Evolutionary conservation across 2,113 vertebrate genomes (phyloP).

Genomic region (Amblyopsis rosae): DNA sequence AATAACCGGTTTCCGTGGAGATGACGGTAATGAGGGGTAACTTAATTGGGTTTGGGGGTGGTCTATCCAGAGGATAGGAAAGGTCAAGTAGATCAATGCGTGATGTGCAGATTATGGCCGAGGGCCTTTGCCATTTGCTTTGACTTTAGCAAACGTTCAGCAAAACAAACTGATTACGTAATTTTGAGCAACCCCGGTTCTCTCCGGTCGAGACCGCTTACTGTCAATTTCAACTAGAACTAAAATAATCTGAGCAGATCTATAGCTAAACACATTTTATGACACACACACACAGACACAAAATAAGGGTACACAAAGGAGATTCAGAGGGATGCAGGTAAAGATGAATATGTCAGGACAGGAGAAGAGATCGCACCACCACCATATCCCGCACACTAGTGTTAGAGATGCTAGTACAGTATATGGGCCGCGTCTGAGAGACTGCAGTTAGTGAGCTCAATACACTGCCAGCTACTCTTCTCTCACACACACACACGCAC

Average conservation of each 20-base stretch:
- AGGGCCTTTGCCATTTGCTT: constrained; percentile 12
- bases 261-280: background rate
- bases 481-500: background rate
- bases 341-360: too few species aligned
- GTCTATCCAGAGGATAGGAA: constrained; percentile 2
- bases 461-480: background rate
- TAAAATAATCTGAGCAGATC: background rate
- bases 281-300: background rate
- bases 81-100: constrained; percentile 17
- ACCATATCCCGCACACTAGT: too few species aligned
- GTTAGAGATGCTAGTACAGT: too few species aligned
- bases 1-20: constrained; percentile 12
- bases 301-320: background rate
- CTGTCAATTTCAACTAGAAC: constrained; percentile 1
- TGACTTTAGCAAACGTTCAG: constrained; percentile 24
- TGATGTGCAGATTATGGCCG: background rate
- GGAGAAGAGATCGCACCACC: too few species aligned
- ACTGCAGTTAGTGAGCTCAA: too few species aligned
- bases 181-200: background rate
- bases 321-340: too few species aligned
- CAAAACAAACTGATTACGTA: constrained; percentile 22
- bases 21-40: constrained; percentile 8
- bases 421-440: too few species aligned
- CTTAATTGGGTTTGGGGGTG: constrained; percentile 8
- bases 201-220: constrained; percentile 14